Base-by-base conservation (phyloP, 2,888 invertebrate genomes). In the Ypsolopha scabrella region DNA sequence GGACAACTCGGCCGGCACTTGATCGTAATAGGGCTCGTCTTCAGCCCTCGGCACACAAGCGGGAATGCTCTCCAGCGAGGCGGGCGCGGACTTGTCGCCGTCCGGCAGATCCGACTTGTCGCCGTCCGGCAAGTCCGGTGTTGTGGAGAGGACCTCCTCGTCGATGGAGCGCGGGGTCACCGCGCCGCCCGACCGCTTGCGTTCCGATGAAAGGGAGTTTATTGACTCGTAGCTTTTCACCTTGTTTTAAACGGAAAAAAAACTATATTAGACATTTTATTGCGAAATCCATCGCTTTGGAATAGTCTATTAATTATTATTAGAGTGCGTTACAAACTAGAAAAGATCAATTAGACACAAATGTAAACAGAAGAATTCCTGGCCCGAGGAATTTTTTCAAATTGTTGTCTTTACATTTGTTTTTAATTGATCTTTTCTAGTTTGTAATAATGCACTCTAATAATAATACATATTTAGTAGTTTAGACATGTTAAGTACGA, bases 1-100 rank as follows among this genome's bases (percentile, higher is more conserved):
- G 13, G 14, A 48, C 4, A 88, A 86, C 57, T 92, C 92, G 48
- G 89, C 81, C 0, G 92, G 92, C 48, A 92, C 92, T 67, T 90
- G 91, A 64, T 92, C 92, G 62, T 92, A 92, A 62, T 91, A 92
- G 0, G 92, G 92, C 63, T 92, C 92, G 60, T 90, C 89, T 52
- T 87, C 86, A 4, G 68, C 59, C 6, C 64, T 58, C 1, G 78
- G 70, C 38, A 64, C 72, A 10, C 63, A 65, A 1, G 77, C 75
- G 1, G 83, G 80, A 49, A 82, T 73, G 57, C 82, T 85, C 56
- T 83, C 86, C 10, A 85, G 58, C 0, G 85, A 86, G 46, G 72
- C 68, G 0, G 83, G 83, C 1, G 80, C 78, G 0, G 85, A 85
- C 55, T 80, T 83, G 56, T 81, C 81, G 3, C 60, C 72, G 24